Evolutionary conservation across 1,140 invertebrate species (phyloP), one percentile per base, ranked within the genome.

Genomic region (Aplysia californica): DNA sequence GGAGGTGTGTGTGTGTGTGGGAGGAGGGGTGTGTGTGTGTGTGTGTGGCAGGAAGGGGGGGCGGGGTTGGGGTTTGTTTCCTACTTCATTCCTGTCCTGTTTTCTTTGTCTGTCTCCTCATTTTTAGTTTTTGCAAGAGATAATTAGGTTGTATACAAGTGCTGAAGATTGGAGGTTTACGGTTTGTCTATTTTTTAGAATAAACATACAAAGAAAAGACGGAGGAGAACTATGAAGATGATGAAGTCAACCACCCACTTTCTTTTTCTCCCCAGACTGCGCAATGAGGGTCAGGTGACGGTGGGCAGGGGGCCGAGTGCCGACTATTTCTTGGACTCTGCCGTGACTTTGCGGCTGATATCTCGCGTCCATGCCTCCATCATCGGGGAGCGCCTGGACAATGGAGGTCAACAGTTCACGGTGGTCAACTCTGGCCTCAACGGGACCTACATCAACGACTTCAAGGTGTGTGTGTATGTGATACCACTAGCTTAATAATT

Each of bases 391-490:
- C 41, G 18, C 18, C 33, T 21, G 2, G 29, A 18, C 2, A 39
- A 59, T 55, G 72, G 59, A 15, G 20, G 15, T 1, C 61, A 39
- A 6, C 4, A 36, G 41, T 75, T 75, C 31, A 75, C 72, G 1
- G 33, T 75, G 4, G 29, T 55, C 59, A 75, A 66, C 61, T 65
- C 15, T 65, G 72, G 72, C 4, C 61, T 75, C n/a, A 75, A 75
- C 38, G 72, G 72, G 1, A 75, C 72, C 1, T 75, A 75, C 35
- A 75, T 75, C 26, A 75, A 75, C 39, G 72, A 75, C 59, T 1
- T 65, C 5, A 75, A 75, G 72, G 72, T 75, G 59, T 15, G 35
- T 61, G n/a, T n/a, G n/a, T n/a, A 26, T 61, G 26, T 26, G 15
- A 26, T 26, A 10, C 26, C 26, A 6, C 10, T 26, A 10, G 10